phyloP scores from a whole-genome alignment of 2,113 vertebrate genomes.

The Malurus cyaneus region DNA sequence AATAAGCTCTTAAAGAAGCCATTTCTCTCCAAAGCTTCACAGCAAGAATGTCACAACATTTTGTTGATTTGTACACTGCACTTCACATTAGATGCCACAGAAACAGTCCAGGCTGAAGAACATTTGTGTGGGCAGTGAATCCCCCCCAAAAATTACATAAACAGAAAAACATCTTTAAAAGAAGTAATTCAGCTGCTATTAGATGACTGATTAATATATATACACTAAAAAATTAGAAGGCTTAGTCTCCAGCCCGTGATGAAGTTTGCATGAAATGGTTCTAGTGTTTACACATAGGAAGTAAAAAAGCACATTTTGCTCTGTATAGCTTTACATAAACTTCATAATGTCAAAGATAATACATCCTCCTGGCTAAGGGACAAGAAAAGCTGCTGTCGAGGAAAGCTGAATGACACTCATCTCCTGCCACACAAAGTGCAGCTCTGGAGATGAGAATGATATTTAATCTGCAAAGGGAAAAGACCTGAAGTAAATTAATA shows the following conservation, averaged over 20 bases:
- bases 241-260: slow-evolving; percentile 38
- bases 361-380: neutral
- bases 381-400: neutral
- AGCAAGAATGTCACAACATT: neutral
- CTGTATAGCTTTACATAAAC: slow-evolving; percentile 13
- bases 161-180: slow-evolving; percentile 26
- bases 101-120: neutral
- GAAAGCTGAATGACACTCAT: neutral
- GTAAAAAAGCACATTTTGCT: slow-evolving; percentile 30
- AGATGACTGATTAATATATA: slow-evolving; percentile 19
- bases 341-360: slow-evolving; percentile 27
- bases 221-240: slow-evolving; percentile 34
- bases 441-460: neutral
- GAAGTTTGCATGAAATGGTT: neutral
- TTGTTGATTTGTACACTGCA: neutral
- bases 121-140: neutral
- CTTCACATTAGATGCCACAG: neutral
- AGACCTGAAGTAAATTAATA: neutral
- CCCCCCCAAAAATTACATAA: neutral
- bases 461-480: slow-evolving; percentile 2
- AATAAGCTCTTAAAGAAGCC: neutral
- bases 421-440: neutral
- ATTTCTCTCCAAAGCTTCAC: neutral
- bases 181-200: slow-evolving; percentile 30
- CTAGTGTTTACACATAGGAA: neutral